phyloP scores from a whole-genome alignment of 2,797 vertebrate species.

The Sebastes wilsoni region DNA sequence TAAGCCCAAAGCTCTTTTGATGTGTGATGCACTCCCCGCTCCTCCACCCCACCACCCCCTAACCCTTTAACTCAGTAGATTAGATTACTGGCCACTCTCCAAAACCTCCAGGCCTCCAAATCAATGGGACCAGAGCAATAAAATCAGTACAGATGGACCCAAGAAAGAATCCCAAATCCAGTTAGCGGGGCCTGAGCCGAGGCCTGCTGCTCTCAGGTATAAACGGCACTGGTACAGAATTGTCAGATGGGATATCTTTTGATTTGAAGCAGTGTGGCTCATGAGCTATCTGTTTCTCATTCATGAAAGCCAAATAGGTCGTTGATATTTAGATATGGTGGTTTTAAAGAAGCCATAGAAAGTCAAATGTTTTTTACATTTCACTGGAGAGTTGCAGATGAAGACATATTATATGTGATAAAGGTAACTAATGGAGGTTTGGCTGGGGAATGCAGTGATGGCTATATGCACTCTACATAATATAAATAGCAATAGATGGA shows the following conservation, averaged over 20 bases:
- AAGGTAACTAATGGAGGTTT: background rate
- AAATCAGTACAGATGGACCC: slow-evolving; percentile 47
- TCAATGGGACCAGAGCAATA: slow-evolving; percentile 64
- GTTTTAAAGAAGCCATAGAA: background rate
- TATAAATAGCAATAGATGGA: background rate
- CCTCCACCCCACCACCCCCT: background rate
- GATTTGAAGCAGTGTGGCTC: slow-evolving; percentile 19
- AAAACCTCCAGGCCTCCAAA: slow-evolving; percentile 64
- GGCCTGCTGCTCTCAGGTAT: slow-evolving; percentile 47
- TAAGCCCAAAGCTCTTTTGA: slow-evolving; percentile 7
- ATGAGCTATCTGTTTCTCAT: slow-evolving; percentile 5
- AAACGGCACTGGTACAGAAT: background rate
- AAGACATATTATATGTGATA: slow-evolving; percentile 3
- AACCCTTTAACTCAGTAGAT: slow-evolving; percentile 31
- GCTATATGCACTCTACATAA: background rate
- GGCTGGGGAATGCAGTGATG: background rate
- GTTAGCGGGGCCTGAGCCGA: slow-evolving; percentile 45
- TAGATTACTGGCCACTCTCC: slow-evolving; percentile 64
- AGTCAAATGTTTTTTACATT: slow-evolving; percentile 2
- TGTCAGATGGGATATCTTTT: slow-evolving; percentile 9
- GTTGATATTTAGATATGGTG: slow-evolving; percentile 68
- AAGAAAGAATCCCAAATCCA: slow-evolving; percentile 62
- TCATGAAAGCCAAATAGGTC: slow-evolving; percentile 74
- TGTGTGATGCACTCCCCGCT: background rate
- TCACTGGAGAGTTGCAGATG: slow-evolving; percentile 3